A percentile compares a stretch with the other conserved stretches of the same genome.
phyloP scores from a whole-genome alignment of 2,797 vertebrate species.

The Brachymystax lenok region DNA sequence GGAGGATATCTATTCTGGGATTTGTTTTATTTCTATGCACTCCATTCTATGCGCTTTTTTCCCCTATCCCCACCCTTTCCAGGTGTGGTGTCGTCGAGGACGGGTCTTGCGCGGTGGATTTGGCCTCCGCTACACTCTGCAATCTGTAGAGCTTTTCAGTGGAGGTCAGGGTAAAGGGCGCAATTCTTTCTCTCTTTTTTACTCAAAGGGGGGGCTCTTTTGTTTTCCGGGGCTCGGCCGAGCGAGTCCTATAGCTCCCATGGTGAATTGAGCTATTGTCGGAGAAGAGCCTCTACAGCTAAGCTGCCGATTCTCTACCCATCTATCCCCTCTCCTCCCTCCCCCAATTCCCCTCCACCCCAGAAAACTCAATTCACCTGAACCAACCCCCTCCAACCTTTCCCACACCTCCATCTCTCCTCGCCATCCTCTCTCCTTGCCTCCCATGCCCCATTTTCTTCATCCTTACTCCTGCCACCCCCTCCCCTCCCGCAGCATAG shows the following conservation, averaged over 20 bases:
- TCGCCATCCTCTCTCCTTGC: conserved; percentile 6
- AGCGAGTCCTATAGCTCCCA: conserved; percentile 71
- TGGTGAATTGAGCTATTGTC: conserved; percentile 93
- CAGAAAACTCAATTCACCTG: conserved; percentile 55
- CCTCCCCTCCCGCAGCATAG: conserved; percentile 71
- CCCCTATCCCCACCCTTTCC: conserved; percentile 63
- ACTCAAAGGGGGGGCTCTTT: conserved; percentile 65
- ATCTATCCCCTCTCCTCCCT: conserved; percentile 13
- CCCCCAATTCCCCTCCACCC: not conserved
- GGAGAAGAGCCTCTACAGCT: conserved; percentile 78
- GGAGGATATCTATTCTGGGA: conserved; percentile 73
- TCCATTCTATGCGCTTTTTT: conserved; percentile 56
- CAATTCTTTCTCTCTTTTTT: conserved; percentile 49
- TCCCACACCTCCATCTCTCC: conserved; percentile 25
- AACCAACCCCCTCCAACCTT: conserved; percentile 32
- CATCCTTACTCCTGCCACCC: conserved; percentile 69
- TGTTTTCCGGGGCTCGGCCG: conserved; percentile 77
- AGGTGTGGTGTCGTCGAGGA: conserved; percentile 71
- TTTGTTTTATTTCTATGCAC: conserved; percentile 75
- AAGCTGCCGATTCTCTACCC: conserved; percentile 76
- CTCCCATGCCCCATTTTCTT: conserved; percentile 75
- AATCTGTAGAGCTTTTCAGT: conserved; percentile 67
- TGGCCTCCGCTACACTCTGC: conserved; percentile 66
- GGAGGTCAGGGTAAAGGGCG: conserved; percentile 76
- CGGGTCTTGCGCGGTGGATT: conserved; percentile 76